These are phyloP conservation scores for Nasua narica DNA, from an alignment of 2,797 vertebrate species.

Conservation along the genomic window DNA sequence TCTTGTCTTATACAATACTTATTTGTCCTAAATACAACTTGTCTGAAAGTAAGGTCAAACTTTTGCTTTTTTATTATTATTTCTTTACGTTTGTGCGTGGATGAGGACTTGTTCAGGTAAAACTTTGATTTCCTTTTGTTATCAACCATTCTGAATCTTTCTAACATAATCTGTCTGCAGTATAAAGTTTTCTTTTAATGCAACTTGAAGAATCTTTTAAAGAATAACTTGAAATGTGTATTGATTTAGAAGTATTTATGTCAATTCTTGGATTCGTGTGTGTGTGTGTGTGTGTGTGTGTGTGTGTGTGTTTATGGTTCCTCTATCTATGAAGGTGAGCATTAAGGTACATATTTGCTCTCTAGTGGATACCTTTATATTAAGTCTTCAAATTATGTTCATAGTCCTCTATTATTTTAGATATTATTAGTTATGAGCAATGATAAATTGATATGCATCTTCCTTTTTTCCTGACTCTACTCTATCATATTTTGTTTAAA, in stretches of 20 bases:
- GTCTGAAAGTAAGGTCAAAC: not conserved
- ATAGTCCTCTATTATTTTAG: not conserved
- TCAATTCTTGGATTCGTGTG: not conserved
- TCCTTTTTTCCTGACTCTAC: not conserved
- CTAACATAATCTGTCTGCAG: not conserved
- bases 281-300: not conserved
- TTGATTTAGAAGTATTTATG: not conserved
- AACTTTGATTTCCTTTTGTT: not conserved
- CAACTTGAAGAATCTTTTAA: not conserved
- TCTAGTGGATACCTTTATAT: not conserved
- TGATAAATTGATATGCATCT: not conserved
- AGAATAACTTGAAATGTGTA: not conserved
- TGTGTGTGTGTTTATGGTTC: not conserved
- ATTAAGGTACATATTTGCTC: not conserved
- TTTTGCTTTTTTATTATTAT: not conserved
- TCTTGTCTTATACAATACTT: not conserved
- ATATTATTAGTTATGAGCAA: not conserved
- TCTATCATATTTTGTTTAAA: not conserved
- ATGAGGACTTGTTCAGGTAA: not conserved
- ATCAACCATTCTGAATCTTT: not conserved
- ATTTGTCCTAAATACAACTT: not conserved
- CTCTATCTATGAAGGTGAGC: not conserved
- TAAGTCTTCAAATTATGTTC: not conserved
- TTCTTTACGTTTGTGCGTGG: not conserved
- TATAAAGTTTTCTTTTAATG: not conserved